Evolutionary conservation across 1,140 invertebrate genomes (phyloP).

Genomic region (Papilio dardanus): DNA sequence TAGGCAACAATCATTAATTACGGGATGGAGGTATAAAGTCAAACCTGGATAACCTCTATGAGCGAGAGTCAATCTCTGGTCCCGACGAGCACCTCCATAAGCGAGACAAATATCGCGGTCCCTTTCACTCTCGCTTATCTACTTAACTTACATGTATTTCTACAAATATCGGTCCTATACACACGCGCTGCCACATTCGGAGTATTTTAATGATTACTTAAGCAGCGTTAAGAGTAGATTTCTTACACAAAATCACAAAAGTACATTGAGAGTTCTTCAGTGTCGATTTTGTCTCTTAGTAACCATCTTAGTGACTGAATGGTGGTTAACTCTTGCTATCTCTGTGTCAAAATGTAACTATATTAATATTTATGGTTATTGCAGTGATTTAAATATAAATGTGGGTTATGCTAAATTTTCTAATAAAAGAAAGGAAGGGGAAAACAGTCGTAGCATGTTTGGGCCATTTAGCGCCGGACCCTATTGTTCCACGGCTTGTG

Average conservation of each 20-base stretch:
- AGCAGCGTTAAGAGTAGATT: neutral
- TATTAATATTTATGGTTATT: neutral
- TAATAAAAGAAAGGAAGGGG: conserved; percentile 14
- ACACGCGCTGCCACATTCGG: neutral
- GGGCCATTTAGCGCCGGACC: neutral
- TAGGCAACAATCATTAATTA: too few relatives aligned
- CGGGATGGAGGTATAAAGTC: too few relatives aligned
- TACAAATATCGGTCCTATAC: neutral
- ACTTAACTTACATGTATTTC: too few relatives aligned
- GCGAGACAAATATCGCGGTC: too few relatives aligned
- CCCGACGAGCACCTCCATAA: too few relatives aligned
- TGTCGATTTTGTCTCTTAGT: too few relatives aligned
- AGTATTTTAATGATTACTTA: too few relatives aligned
- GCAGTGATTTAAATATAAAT: conserved; percentile 5
- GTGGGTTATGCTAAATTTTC: neutral
- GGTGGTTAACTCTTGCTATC: neutral
- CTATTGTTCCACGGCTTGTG: neutral
- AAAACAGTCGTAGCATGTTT: neutral
- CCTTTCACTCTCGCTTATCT: too few relatives aligned
- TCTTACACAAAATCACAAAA: neutral
- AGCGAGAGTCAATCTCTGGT: too few relatives aligned
- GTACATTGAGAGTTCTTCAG: too few relatives aligned
- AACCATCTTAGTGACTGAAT: neutral
- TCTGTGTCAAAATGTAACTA: neutral
- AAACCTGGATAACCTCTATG: too few relatives aligned